Evolutionary conservation across 2,888 invertebrate genomes (phyloP).

Genomic region (Troides oblongomaculatus): DNA sequence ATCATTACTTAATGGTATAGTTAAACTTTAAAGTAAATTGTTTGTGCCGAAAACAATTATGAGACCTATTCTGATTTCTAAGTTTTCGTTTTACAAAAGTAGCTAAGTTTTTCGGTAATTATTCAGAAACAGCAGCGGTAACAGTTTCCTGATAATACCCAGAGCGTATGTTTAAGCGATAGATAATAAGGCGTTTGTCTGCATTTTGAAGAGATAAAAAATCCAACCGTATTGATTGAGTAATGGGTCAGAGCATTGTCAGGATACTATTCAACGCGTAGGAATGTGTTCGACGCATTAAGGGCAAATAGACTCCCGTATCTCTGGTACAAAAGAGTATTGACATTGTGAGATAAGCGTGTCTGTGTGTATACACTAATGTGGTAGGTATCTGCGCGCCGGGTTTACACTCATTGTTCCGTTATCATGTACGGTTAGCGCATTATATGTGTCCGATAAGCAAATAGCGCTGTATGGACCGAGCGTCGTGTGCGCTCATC

Average conservation of each 20-base stretch:
- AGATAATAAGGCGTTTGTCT: conserved; percentile 39
- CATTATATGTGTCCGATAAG: conserved; percentile 71
- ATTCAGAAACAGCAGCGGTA: conserved; percentile 2
- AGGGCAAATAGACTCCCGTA: conserved; percentile 74
- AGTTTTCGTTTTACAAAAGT: neutral
- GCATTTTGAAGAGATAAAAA: conserved; percentile 51
- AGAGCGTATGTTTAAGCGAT: conserved; percentile 40
- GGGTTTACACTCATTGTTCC: conserved; percentile 73
- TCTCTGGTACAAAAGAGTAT: conserved; percentile 77
- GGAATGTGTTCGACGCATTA: conserved; percentile 71
- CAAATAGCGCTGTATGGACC: conserved; percentile 49
- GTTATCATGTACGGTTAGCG: conserved; percentile 73
- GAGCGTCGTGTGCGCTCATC: conserved; percentile 9
- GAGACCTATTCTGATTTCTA: neutral
- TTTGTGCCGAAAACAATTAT: too few relatives aligned
- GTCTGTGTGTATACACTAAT: conserved; percentile 67
- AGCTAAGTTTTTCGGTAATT: neutral
- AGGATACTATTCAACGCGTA: conserved; percentile 63
- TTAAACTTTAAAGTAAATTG: too few relatives aligned
- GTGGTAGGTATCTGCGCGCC: conserved; percentile 61
- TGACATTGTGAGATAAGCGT: conserved; percentile 74
- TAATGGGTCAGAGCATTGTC: conserved; percentile 68
- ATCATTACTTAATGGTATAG: too few relatives aligned
- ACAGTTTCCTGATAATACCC: conserved; percentile 43
- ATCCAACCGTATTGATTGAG: conserved; percentile 44